These are phyloP conservation scores for Acipenser oxyrinchus DNA, from an alignment of 2,797 vertebrate species.

Conservation along the genomic window DNA sequence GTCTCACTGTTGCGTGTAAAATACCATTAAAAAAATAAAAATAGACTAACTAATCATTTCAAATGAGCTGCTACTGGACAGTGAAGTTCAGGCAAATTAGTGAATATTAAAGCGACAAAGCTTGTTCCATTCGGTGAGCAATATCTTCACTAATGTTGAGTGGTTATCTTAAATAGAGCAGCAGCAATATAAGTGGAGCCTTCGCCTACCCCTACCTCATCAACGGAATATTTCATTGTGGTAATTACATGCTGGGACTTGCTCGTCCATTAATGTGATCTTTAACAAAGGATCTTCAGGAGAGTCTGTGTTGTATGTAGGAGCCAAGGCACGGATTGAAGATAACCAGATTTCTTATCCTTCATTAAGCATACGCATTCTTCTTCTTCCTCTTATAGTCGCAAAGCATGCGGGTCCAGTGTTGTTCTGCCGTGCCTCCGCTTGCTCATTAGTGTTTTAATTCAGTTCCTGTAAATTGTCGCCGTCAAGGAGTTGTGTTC, in stretches of 20 bases:
- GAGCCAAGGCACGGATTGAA: conserved; percentile 34
- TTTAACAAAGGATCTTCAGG: conserved; percentile 26
- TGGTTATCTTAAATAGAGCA: conserved; percentile 4
- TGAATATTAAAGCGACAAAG: conserved; percentile 49
- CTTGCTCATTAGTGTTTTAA: neutral
- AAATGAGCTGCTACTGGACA: conserved; percentile 4
- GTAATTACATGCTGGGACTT: conserved; percentile 43
- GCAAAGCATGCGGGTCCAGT: neutral
- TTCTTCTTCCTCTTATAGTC: conserved; percentile 14
- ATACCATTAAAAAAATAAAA: neutral
- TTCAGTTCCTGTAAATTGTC: neutral
- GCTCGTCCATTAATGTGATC: conserved; percentile 51
- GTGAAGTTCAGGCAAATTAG: conserved; percentile 37
- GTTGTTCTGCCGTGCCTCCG: conserved; percentile 6
- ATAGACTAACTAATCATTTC: conserved; percentile 1
- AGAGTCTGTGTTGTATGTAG: conserved; percentile 16
- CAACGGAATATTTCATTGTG: conserved; percentile 30
- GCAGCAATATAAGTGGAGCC: conserved; percentile 35
- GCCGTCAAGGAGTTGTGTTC: no score
- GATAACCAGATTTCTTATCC: conserved; percentile 29
- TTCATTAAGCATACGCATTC: conserved; percentile 12
- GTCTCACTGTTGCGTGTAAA: neutral
- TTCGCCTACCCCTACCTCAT: conserved; percentile 40
- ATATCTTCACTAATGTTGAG: conserved; percentile 42
- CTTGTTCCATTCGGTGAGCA: conserved; percentile 48